phyloP scores from a whole-genome alignment of 2,113 vertebrate genomes.

The Corythornis madagascariensis region DNA sequence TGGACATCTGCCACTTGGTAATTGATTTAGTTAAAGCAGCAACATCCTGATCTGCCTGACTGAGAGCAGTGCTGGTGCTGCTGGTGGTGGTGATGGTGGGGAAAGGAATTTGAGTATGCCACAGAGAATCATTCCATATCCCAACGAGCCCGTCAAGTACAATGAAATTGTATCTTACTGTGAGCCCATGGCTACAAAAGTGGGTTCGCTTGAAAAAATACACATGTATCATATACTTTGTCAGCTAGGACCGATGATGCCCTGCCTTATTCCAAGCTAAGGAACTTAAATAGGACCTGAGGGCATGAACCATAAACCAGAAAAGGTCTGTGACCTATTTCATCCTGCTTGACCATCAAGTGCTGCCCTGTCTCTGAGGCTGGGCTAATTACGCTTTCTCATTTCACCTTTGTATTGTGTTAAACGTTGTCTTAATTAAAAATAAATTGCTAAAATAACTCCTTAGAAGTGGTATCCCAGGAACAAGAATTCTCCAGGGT shows the following conservation, averaged over 20 bases:
- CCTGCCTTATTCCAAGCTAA: background rate
- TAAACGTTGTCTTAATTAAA: conserved; percentile 46
- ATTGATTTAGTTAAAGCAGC: conserved; percentile 11
- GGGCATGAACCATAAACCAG: background rate
- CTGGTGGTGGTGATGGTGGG: background rate
- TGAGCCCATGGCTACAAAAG: background rate
- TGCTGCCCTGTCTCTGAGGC: background rate
- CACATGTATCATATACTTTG: background rate
- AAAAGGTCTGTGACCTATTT: background rate
- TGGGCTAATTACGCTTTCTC: background rate
- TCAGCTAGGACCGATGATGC: background rate
- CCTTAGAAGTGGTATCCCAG: background rate
- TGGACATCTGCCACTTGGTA: background rate
- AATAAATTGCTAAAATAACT: conserved; percentile 12
- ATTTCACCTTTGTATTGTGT: background rate
- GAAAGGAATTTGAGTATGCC: background rate
- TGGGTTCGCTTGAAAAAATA: background rate
- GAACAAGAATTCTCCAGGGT: background rate
- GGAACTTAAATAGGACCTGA: background rate
- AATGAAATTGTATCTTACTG: background rate
- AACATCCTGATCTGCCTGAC: conserved; percentile 7
- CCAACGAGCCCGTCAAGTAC: background rate
- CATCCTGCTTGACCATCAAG: background rate
- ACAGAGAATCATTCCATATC: background rate
- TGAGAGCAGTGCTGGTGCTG: background rate